Conservation (phyloP, 1,140 invertebrate species). For the Potamilus streckersoni region DNA sequence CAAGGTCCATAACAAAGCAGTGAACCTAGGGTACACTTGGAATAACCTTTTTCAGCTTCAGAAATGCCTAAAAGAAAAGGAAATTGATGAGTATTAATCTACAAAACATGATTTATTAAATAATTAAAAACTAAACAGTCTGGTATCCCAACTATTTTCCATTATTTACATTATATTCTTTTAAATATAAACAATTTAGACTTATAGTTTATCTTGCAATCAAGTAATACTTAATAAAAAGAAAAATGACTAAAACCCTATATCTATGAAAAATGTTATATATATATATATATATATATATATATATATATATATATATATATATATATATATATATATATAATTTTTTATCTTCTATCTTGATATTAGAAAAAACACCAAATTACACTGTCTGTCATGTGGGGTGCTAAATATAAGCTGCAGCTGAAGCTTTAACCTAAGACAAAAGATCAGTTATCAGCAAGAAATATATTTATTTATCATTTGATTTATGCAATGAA, state of each 20-base stretch:
- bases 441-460: too few species aligned
- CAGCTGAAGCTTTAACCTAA: too few species aligned
- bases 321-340: neutral
- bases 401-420: too few species aligned
- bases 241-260: neutral
- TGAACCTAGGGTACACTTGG: neutral
- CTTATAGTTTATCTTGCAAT: neutral
- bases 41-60: too few species aligned
- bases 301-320: too few species aligned
- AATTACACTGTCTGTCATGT: neutral
- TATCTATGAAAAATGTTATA: neutral
- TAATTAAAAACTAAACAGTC: too few species aligned
- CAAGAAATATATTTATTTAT: too few species aligned
- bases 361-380: conserved; percentile 20
- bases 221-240: neutral
- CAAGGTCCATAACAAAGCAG: neutral
- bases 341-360: conserved; percentile 10
- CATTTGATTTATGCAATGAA: too few species aligned
- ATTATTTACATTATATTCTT: too few species aligned
- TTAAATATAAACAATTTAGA: neutral
- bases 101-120: neutral
- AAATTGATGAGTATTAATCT: neutral
- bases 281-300: too few species aligned
- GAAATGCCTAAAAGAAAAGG: neutral
- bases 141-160: too few species aligned